Evolutionary conservation across 2,113 vertebrate species (phyloP), one percentile per base, ranked within the genome.

Genomic region (Nipponia nippon): DNA sequence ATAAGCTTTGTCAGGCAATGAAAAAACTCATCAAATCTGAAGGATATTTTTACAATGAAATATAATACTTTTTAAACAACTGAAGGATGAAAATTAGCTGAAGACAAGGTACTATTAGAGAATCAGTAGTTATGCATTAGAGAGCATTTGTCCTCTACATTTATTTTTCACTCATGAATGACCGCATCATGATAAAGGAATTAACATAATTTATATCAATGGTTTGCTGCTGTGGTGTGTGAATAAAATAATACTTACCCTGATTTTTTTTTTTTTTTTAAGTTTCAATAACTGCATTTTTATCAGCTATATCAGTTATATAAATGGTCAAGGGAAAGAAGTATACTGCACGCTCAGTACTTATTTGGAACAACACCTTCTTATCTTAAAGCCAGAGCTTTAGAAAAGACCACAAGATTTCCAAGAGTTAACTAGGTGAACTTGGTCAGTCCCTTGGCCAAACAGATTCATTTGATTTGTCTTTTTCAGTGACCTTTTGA

Each of bases 401-500:
- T 75, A 65, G 34, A 49, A 93, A 90, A 83, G 17, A 32, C 29
- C 42, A 62, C 9, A 65, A 10, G 46, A 46, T 81, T 69, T 92
- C 20, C 5, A 38, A 70, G 30, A 47, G 18, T 95, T 78, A 85
- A 77, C 25, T 53, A 18, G 29, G 32, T 82, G 87, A 97, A 92
- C 29, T 82, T 89, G 42, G 71, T 78, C 85, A 89, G 56, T 91
- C 69, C 25, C 63, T 89, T n/a, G 17, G 59, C 71, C 89, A 93
- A 92, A 90, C 10, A 87, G 34, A 96, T 92, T 93, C 27, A 65
- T 80, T 89, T 83, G 36, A 92, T 84, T 97, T 96, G 53, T 92
- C 75, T 97, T 44, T 96, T 95, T 55, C 79, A 81, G 47, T 93
- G 95, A 97, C 95, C 96, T 96, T 97, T 96, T 93, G 92, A 90